These are phyloP conservation scores for Montipora cactus DNA, from an alignment of 64 coral and sea anemone species.

Conservation along the genomic window DNA sequence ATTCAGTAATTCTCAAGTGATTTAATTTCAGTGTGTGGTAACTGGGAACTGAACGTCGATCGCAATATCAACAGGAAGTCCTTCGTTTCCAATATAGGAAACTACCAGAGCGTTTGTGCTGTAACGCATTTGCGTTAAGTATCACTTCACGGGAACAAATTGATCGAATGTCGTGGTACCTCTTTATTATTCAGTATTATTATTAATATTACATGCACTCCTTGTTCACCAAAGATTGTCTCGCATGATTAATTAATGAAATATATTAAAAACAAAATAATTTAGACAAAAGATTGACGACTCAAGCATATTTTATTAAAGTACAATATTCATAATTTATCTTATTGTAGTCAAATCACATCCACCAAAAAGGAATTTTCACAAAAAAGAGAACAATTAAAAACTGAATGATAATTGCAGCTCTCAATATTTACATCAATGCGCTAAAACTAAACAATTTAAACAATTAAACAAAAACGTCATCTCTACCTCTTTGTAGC, in stretches of 20 bases:
- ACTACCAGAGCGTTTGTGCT: not conserved
- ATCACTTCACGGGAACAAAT: not conserved
- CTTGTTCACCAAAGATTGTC: not conserved
- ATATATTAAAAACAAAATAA: not conserved
- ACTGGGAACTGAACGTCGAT: not conserved
- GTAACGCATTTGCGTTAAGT: not conserved
- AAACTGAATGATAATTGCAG: not conserved
- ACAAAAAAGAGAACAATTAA: constrained; percentile 1
- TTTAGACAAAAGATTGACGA: constrained; percentile 22
- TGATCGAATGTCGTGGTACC: not conserved
- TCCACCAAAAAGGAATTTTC: not conserved
- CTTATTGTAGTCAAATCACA: not conserved
- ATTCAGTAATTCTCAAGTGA: constrained; percentile 6
- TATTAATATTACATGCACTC: not conserved
- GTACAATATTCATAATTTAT: not conserved
- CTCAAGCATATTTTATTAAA: not conserved
- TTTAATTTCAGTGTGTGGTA: not conserved
- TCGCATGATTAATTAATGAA: not conserved
- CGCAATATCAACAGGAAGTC: not conserved
- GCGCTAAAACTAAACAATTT: too few relatives aligned
- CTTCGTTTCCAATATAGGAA: constrained; percentile 4
- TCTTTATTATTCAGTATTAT: not conserved
- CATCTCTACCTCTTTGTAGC: too few relatives aligned
- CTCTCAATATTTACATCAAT: not conserved
- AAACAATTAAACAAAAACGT: too few relatives aligned